Evolutionary conservation across 1,140 invertebrate species (phyloP), one percentile per base, ranked within the genome.

Genomic region (Drosophila ambigua): DNA sequence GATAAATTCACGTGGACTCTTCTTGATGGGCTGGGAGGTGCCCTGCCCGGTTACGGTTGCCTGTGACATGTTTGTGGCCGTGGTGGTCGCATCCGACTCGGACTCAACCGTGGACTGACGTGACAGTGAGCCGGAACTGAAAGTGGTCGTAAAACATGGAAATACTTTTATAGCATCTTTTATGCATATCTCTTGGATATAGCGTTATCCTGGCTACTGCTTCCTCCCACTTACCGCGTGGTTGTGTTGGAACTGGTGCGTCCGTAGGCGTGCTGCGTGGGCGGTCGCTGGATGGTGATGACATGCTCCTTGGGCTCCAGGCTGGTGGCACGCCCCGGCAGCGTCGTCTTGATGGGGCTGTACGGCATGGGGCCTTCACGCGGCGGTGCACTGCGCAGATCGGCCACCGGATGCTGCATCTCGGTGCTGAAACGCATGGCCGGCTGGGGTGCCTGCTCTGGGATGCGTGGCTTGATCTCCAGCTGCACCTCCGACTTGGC

Each of bases 1-100:
- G 81, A 98, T 97, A 77, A 97, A 97, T 92, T 98, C 97, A 15
- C 97, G 93, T 8, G 96, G 96, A 57, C 96, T 97, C 92, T 98
- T 98, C 79, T 96, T 95, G 73, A 97, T 97, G 1, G 96, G 95
- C 89, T 97, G 94, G 7, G 93, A 93, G 35, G 92, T 95, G 39
- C 72, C 39, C 15, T 55, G 57, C 16, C 77, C 69, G 23, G 83
- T 90, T 35, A 88, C 67, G 4, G 91, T 73, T 9, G 91, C 84
- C 60, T 91, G 91, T 16, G 90, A 91, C 66, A 89, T 61, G 57
- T 88, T 90, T 15, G 76, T 72, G 24, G 73, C 75, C 20, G 20
- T 94, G 35, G 92, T 93, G 23, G 93, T 93, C 48, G 92, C 93
- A 55, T 95, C 95, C 0, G 94, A 94, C 66, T 96, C 95, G 2